These are phyloP conservation scores for Oscheius sp. DNA, from an alignment of 2,888 invertebrate species.

Conservation along the genomic window DNA sequence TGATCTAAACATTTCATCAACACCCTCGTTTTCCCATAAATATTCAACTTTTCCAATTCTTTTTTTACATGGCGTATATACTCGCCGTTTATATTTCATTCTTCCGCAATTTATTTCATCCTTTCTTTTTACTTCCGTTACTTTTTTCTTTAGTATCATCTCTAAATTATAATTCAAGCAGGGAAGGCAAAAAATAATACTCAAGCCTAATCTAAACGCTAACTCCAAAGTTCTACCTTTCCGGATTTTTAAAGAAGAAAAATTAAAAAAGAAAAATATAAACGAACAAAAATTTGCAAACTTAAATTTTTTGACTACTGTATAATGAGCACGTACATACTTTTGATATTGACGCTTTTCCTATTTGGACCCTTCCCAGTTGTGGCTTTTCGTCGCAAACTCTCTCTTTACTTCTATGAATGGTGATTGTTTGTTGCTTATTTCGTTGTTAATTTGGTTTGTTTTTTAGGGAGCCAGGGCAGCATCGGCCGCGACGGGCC, in stretches of 20 bases:
- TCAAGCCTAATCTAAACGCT: too few species aligned
- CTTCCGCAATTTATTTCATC: not conserved
- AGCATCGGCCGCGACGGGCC: constrained; percentile 12
- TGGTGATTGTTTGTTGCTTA: not conserved
- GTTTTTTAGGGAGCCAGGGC: too few species aligned
- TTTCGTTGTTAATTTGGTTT: not conserved
- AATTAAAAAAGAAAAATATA: too few species aligned
- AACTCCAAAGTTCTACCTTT: too few species aligned
- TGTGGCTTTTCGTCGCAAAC: not conserved
- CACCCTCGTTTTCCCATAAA: constrained; percentile 4
- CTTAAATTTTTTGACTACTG: too few species aligned
- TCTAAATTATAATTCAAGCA: too few species aligned
- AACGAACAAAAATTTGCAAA: too few species aligned
- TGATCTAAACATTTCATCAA: not conserved
- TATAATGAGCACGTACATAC: too few species aligned
- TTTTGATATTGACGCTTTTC: too few species aligned
- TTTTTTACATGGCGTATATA: not conserved
- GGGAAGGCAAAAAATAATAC: too few species aligned
- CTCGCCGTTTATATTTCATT: not conserved
- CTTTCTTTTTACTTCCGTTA: not conserved
- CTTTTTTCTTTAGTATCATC: too few species aligned
- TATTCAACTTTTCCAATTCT: not conserved
- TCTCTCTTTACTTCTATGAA: constrained; percentile 12
- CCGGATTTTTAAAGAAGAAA: too few species aligned
- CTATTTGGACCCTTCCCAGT: not conserved